Evolutionary conservation across 2,888 invertebrate species (phyloP).

Genomic region (Bembecia ichneumoniformis): DNA sequence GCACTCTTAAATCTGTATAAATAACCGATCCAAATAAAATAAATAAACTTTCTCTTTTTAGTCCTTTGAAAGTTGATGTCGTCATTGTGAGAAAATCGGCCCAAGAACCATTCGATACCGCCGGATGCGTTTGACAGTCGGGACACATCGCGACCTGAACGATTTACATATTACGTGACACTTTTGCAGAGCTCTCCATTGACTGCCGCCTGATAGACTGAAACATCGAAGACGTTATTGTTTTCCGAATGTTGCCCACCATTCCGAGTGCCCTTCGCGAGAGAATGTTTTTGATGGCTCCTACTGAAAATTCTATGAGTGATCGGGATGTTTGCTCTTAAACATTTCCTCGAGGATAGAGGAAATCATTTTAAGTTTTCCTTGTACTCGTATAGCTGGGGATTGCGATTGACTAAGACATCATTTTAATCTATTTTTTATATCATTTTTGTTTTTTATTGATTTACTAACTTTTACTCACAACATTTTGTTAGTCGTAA

Average conservation of each 20-base stretch:
- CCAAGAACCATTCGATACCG: slow-evolving; percentile 43
- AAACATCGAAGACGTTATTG: slow-evolving; percentile 63
- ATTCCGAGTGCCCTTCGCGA: slow-evolving; percentile 37
- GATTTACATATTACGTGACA: slow-evolving; percentile 72
- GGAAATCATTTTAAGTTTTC: too few species aligned
- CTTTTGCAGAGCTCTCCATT: slow-evolving; percentile 62
- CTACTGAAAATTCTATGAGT: slow-evolving; percentile 51
- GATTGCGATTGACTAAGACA: too few species aligned
- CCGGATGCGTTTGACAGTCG: slow-evolving; percentile 63
- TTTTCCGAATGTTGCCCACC: slow-evolving; percentile 50
- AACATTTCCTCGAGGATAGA: background rate
- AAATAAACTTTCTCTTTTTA: slow-evolving; percentile 27
- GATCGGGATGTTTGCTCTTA: slow-evolving; percentile 18
- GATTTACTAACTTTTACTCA: too few species aligned
- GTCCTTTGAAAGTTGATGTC: slow-evolving; percentile 42
- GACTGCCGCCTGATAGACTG: slow-evolving; percentile 62
- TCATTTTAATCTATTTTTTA: too few species aligned
- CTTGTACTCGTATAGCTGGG: too few species aligned
- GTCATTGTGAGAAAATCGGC: slow-evolving; percentile 55
- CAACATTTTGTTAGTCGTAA: too few species aligned
- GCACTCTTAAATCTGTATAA: too few species aligned
- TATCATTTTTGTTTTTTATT: too few species aligned
- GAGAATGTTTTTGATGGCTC: slow-evolving; percentile 48
- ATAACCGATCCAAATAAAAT: too few species aligned
- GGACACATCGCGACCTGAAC: slow-evolving; percentile 66